phyloP scores from a whole-genome alignment of 2,888 invertebrate species.

The Bombylius major region DNA sequence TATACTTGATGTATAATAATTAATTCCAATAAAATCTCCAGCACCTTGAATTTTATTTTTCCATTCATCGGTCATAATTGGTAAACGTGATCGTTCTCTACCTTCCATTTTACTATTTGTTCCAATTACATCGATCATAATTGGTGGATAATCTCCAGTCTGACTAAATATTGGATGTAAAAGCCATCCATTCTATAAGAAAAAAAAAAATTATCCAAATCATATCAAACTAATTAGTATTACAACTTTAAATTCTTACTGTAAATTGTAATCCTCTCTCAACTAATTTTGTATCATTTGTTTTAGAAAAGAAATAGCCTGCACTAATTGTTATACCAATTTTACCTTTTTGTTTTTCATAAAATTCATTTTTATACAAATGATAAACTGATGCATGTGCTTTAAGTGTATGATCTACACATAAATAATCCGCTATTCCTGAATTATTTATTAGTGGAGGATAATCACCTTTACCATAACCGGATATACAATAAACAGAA shows the following conservation, averaged over 20 bases:
- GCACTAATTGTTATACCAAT: slow-evolving; percentile 24
- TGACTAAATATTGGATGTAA: slow-evolving; percentile 26
- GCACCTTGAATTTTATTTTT: slow-evolving; percentile 18
- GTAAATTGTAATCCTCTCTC: slow-evolving; percentile 23
- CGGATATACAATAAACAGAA: slow-evolving; percentile 31
- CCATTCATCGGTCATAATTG: slow-evolving; percentile 16
- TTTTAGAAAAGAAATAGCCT: slow-evolving; percentile 20
- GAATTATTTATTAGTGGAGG: slow-evolving; percentile 33
- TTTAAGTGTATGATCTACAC: slow-evolving; percentile 38
- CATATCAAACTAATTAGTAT: background rate
- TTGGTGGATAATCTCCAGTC: slow-evolving; percentile 26
- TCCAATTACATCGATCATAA: slow-evolving; percentile 25
- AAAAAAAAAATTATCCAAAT: too few relatives aligned
- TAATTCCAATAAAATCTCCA: slow-evolving; percentile 26
- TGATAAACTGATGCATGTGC: slow-evolving; percentile 43
- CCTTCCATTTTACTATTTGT: slow-evolving; percentile 26
- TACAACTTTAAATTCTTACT: slow-evolving; percentile 11
- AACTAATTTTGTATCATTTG: slow-evolving; percentile 15
- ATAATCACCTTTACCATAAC: slow-evolving; percentile 35
- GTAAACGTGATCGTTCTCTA: slow-evolving; percentile 23
- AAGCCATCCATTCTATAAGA: slow-evolving; percentile 28
- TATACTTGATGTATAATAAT: slow-evolving; percentile 24
- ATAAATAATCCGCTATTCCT: slow-evolving; percentile 40
- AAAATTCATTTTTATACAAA: slow-evolving; percentile 34
- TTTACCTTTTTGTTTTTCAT: slow-evolving; percentile 24